Evolutionary conservation across 35 echinoderm and acorn worm genomes (phyloP).

Genomic region (Strongylocentrotus purpuratus): DNA sequence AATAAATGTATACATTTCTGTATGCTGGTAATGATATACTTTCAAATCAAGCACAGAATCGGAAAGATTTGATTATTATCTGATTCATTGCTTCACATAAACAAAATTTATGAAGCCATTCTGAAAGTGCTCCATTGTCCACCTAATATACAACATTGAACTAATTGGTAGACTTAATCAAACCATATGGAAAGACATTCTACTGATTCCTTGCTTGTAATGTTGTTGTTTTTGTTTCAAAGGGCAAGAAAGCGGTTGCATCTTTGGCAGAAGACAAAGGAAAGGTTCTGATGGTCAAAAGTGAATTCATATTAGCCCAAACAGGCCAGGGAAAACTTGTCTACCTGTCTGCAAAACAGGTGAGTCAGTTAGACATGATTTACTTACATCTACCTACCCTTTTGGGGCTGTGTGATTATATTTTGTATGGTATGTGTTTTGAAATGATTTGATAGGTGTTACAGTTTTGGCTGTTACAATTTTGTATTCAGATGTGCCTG

Average conservation of each 20-base stretch:
- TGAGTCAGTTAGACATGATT: not conserved
- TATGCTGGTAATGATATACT: not conserved
- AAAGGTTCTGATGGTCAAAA: slow-evolving; percentile 52
- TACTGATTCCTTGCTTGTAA: not conserved
- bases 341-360: slow-evolving; percentile 66
- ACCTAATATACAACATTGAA: no score
- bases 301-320: slow-evolving; percentile 49
- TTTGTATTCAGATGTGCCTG: no score
- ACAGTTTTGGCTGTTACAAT: no score
- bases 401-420: not conserved
- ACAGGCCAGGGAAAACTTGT: slow-evolving; percentile 40
- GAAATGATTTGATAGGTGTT: no score
- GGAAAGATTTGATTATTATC: no score
- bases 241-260: not conserved
- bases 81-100: not conserved
- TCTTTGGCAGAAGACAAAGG: slow-evolving; percentile 34
- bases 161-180: no score
- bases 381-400: not conserved
- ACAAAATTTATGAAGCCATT: no score
- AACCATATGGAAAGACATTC: not conserved
- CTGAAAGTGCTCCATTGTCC: no score
- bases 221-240: not conserved
- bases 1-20: not conserved
- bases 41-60: no score
- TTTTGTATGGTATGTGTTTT: no score